phyloP scores from a whole-genome alignment of 2,888 invertebrate genomes.

The Papilio elwesi region DNA sequence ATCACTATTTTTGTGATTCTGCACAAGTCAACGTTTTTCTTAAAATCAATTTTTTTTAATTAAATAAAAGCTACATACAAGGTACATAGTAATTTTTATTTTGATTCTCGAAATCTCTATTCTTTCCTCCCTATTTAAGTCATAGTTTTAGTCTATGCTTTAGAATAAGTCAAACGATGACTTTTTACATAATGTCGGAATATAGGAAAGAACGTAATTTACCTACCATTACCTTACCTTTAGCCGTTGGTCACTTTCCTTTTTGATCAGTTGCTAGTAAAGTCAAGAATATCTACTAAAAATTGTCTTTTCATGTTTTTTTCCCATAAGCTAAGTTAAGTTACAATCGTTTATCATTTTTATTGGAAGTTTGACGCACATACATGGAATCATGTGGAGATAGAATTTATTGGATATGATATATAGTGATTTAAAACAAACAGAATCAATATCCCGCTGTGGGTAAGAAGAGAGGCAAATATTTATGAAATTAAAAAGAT shows the following conservation, averaged over 20 bases:
- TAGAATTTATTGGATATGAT: slow-evolving; percentile 62
- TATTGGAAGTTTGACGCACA: slow-evolving; percentile 64
- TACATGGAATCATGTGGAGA: slow-evolving; percentile 62
- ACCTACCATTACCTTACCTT: not conserved
- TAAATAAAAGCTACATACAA: too few species aligned
- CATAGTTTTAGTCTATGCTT: too few species aligned
- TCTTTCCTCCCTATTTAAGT: too few species aligned
- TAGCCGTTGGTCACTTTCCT: not conserved
- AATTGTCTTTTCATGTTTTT: slow-evolving; percentile 11
- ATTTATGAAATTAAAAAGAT: too few species aligned
- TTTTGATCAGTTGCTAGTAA: slow-evolving; percentile 1
- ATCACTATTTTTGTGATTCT: too few species aligned
- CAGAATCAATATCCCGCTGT: slow-evolving; percentile 69
- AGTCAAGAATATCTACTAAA: slow-evolving; percentile 32
- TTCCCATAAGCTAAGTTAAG: slow-evolving; percentile 23
- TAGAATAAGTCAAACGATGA: too few species aligned
- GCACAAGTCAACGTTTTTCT: too few species aligned
- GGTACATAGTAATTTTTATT: too few species aligned
- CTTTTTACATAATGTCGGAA: too few species aligned
- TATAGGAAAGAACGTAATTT: not conserved
- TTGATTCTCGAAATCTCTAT: too few species aligned
- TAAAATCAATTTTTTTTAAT: too few species aligned
- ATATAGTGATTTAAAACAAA: slow-evolving; percentile 74
- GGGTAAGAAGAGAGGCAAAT: slow-evolving; percentile 51
- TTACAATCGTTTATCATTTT: slow-evolving; percentile 66